Percentiles rank a stretch among this genome's conserved stretches.
Evolutionary conservation across 2,113 vertebrate species (phyloP).

Genomic region (Dascyllus trimaculatus): DNA sequence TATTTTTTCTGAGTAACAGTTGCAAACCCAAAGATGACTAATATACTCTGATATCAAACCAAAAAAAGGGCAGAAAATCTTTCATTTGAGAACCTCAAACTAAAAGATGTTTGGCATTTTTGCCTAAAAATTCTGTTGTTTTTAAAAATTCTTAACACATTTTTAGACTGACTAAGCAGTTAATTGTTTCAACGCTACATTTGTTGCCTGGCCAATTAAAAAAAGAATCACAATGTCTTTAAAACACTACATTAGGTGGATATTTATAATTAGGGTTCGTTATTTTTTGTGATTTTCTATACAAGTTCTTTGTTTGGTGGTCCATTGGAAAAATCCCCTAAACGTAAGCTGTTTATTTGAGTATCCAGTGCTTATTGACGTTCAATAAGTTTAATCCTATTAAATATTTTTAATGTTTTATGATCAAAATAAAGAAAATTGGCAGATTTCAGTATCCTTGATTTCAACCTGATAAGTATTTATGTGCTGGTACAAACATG

Average conservation of each 20-base stretch:
- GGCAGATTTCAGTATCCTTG: not conserved
- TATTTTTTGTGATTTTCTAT: conserved; percentile 2
- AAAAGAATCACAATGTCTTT: not conserved
- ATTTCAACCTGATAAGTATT: not conserved
- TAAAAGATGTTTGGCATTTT: not conserved
- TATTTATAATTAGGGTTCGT: not conserved
- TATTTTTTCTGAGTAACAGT: not conserved
- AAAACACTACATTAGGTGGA: not conserved
- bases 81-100: not conserved
- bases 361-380: not conserved
- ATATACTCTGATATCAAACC: not conserved
- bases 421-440: not conserved
- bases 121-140: not conserved
- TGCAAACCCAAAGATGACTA: conserved; percentile 35
- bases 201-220: not conserved
- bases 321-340: not conserved
- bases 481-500: conserved; percentile 21
- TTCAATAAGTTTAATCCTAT: not conserved
- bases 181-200: not conserved
- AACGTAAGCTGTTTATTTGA: not conserved
- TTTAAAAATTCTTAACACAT: not conserved
- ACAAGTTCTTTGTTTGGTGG: not conserved
- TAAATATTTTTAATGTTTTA: not conserved
- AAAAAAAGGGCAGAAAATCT: not conserved
- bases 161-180: not conserved